Conservation (phyloP, 2,888 invertebrate genomes). For the Corythucha ciliata region DNA sequence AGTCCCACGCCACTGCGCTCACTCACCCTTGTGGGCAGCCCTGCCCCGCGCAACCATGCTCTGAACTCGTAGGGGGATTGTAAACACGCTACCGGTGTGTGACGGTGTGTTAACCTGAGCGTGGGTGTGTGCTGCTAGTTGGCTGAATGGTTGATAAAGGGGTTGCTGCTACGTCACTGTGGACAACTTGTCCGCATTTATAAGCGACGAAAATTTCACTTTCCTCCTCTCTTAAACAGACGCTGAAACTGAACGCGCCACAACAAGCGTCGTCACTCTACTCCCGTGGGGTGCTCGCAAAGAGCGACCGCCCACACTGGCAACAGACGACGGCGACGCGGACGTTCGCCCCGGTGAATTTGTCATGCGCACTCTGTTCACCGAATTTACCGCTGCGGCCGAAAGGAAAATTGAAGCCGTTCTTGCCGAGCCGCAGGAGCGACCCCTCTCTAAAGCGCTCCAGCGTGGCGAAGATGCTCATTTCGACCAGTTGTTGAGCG, state of each 20-base stretch:
- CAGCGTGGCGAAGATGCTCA: constrained; percentile 93
- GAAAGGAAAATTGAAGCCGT: constrained; percentile 94
- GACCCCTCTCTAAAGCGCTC: constrained; percentile 85
- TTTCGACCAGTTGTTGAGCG: constrained; percentile 85
- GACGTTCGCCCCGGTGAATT: constrained; percentile 84
- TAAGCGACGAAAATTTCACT: too few relatives aligned
- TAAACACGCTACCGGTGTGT: too few relatives aligned
- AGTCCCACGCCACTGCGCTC: too few relatives aligned
- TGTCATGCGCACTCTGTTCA: constrained; percentile 89
- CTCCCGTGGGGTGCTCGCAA: constrained; percentile 79
- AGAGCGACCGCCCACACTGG: constrained; percentile 51
- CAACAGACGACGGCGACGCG: constrained; percentile 50
- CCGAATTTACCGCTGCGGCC: constrained; percentile 88
- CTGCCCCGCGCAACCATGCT: too few relatives aligned
- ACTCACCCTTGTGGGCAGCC: too few relatives aligned
- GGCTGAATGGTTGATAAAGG: too few relatives aligned
- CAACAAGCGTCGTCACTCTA: constrained; percentile 47
- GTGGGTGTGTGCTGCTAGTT: too few relatives aligned
- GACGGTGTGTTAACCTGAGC: too few relatives aligned
- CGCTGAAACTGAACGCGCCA: constrained; percentile 30
- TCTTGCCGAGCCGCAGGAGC: constrained; percentile 87
- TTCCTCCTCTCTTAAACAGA: background rate
- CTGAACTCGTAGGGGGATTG: too few relatives aligned
- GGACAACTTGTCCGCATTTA: too few relatives aligned
- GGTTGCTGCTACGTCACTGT: too few relatives aligned